Evolutionary conservation across 2,888 invertebrate genomes (phyloP).

Genomic region (Lepas anatifera): DNA sequence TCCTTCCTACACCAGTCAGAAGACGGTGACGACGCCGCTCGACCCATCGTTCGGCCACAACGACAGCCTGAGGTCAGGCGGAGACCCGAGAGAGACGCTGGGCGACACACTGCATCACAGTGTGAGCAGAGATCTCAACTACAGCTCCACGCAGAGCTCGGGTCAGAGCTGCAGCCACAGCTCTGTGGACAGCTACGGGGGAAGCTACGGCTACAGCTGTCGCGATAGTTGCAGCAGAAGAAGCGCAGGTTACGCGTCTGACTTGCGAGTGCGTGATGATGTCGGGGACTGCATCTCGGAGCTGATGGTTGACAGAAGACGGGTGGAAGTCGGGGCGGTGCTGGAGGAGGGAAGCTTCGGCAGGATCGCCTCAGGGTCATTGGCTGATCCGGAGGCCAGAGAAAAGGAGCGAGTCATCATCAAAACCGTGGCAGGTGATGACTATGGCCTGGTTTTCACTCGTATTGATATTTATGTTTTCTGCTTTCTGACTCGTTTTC

Average conservation of each 20-base stretch:
- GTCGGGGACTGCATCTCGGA: not conserved
- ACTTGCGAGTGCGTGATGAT: not conserved
- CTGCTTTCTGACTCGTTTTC: too few relatives aligned
- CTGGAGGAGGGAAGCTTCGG: conserved; percentile 1
- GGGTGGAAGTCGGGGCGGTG: not conserved
- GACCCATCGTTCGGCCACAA: conserved; percentile 37
- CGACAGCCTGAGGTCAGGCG: not conserved
- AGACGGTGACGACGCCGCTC: conserved; percentile 64
- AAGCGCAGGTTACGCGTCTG: not conserved
- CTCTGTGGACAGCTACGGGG: not conserved
- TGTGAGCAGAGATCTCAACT: not conserved
- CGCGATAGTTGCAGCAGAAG: not conserved
- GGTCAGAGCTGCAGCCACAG: not conserved
- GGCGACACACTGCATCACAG: not conserved
- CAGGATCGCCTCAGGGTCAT: not conserved
- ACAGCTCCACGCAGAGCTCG: too few relatives aligned
- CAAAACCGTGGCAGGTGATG: conserved; percentile 13
- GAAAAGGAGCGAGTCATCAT: conserved; percentile 10
- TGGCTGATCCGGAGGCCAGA: not conserved
- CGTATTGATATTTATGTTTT: too few relatives aligned
- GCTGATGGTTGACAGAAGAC: conserved; percentile 11
- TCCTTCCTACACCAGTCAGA: conserved; percentile 65
- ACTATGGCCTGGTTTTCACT: too few relatives aligned
- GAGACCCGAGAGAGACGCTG: not conserved
- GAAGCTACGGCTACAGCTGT: not conserved